Evolutionary conservation across 2,888 invertebrate genomes (phyloP).

Genomic region (Eugnorisma glareosa): DNA sequence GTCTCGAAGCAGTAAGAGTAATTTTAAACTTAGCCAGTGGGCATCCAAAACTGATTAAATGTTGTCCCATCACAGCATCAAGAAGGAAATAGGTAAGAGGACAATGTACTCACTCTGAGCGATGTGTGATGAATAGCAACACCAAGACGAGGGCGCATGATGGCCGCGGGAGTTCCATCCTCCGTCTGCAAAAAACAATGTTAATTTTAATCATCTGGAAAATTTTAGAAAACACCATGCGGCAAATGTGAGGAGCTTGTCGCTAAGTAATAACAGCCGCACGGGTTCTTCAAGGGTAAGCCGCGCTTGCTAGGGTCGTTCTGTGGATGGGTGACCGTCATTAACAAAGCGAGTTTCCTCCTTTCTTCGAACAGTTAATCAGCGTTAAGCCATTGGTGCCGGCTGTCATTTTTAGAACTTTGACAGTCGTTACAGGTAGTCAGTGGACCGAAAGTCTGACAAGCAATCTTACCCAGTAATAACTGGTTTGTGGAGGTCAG

Average conservation of each 20-base stretch:
- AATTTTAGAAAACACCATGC: not conserved
- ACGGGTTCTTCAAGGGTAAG: not conserved
- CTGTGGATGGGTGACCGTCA: not conserved
- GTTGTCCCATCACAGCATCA: too few relatives aligned
- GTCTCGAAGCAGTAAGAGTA: too few relatives aligned
- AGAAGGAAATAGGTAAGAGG: not conserved
- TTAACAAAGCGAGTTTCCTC: not conserved
- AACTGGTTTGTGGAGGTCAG: not conserved
- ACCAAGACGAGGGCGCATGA: constrained; percentile 83
- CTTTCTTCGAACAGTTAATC: not conserved
- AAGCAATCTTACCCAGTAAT: too few relatives aligned
- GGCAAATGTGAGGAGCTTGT: not conserved
- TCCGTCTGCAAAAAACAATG: constrained; percentile 75
- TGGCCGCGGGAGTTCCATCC: constrained; percentile 83
- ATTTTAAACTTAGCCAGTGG: not conserved
- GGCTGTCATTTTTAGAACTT: not conserved
- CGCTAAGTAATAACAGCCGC: not conserved
- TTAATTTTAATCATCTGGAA: not conserved
- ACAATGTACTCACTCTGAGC: constrained; percentile 87
- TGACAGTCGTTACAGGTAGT: not conserved
- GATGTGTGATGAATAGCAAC: constrained; percentile 82
- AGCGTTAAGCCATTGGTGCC: not conserved
- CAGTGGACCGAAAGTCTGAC: too few relatives aligned
- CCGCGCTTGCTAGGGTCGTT: not conserved
- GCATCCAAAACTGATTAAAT: not conserved